Evolutionary conservation across 1,140 invertebrate species (phyloP).

Genomic region (Scylla paramamosain): DNA sequence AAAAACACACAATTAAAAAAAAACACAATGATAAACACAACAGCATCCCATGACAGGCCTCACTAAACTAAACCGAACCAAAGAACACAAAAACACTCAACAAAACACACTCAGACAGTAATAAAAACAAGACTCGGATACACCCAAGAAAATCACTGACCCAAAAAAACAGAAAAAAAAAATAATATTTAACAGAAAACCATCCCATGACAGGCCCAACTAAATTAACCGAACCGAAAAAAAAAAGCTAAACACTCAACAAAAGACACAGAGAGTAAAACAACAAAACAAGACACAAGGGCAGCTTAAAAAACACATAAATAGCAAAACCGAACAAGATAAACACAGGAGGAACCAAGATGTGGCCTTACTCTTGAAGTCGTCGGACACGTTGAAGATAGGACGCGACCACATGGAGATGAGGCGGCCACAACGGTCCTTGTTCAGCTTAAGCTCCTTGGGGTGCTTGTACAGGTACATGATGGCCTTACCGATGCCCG

Average conservation of each 20-base stretch:
- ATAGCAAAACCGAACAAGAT: too few relatives aligned
- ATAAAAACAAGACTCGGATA: too few relatives aligned
- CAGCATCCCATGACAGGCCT: too few relatives aligned
- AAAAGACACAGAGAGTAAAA: too few relatives aligned
- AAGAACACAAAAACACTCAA: background rate
- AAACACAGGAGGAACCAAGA: too few relatives aligned
- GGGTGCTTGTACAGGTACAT: constrained; percentile 99
- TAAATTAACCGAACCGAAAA: constrained; percentile 79
- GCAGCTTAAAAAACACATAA: too few relatives aligned
- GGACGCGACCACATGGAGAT: constrained; percentile 98
- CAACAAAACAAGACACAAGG: too few relatives aligned
- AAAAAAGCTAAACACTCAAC: too few relatives aligned
- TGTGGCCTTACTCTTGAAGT: constrained; percentile 87
- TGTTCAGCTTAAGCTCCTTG: constrained; percentile 96
- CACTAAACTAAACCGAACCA: background rate
- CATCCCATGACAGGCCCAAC: constrained; percentile 78
- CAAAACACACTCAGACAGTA: background rate
- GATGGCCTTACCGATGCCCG: constrained; percentile 98
- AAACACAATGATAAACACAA: too few relatives aligned
- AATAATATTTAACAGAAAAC: background rate
- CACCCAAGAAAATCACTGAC: too few relatives aligned
- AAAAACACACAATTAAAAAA: too few relatives aligned
- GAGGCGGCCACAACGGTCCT: constrained; percentile 92
- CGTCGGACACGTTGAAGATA: constrained; percentile 97
- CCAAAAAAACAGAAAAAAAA: too few relatives aligned